Base-by-base conservation (phyloP, 2,888 invertebrate species). In the Orthosia cruda region DNA sequence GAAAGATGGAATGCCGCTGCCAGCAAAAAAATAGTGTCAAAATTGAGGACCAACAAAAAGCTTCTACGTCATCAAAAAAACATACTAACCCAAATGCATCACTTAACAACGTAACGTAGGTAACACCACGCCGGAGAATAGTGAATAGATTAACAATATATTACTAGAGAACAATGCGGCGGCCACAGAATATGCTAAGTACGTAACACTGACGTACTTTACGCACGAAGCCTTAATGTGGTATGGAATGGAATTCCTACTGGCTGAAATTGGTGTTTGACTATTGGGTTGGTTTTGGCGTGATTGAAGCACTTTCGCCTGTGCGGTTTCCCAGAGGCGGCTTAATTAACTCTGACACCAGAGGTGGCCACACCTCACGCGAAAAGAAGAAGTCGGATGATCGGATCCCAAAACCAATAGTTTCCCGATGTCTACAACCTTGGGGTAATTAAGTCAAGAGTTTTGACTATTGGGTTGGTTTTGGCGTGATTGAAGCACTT, bases 141-240 rank as follows among this genome's bases (percentile, higher is more conserved):
- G 12, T 58, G 71, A 71, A 81, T 77, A 78, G 45, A 76, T 77
- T 75, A 72, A 71, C 71, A 84, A 78, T 71, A 70, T 71, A 74
- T 76, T 71, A 50, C 58, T 61, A 40, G 32, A 59, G 65, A 67
- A 81, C 80, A 83, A 80, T 77, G 65, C 45, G 20, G 11, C n/a
- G 15, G 50, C 64, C 47, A 57, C 23, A 23, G 61, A 80, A 81
- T 81, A 81, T 80, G 80, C 71, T 26, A 81, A 83, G 66, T 63
- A 59, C 32, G 52, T 64, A 69, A 50, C 63, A 40, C 54, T 20
- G 54, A 52, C 23, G 69, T 58, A 23, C 58, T 71, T 68, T 68
- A 70, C 79, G 66, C 79, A 67, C 69, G 69, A 83, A 78, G 62
- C 18, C 65, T 23, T 66, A 50, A 59, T 69, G 59, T 32, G 54